A percentile compares a stretch with the other conserved stretches of the same genome.
These are phyloP conservation scores for Cyprinodon brontotheroides DNA, from an alignment of 2,113 vertebrate species.

Conservation along the genomic window DNA sequence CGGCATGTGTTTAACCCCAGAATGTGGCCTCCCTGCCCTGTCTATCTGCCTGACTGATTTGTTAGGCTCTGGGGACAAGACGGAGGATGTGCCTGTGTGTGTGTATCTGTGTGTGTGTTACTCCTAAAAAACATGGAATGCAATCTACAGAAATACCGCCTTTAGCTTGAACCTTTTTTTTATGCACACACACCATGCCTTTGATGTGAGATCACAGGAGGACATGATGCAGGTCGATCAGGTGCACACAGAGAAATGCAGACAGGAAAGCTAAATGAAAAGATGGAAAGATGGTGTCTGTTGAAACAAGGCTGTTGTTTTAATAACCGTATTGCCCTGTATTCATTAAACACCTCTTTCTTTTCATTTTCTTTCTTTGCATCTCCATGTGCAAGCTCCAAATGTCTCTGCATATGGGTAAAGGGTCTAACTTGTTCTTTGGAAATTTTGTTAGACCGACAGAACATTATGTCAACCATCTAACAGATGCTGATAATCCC, in stretches of 20 bases:
- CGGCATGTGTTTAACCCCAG: constrained; percentile 74
- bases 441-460: constrained; percentile 39
- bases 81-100: constrained; percentile 38
- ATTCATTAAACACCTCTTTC: constrained; percentile 47
- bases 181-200: constrained; percentile 35
- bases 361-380: constrained; percentile 6
- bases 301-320: constrained; percentile 57
- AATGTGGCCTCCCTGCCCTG: constrained; percentile 72
- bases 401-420: constrained; percentile 10
- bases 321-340: constrained; percentile 48
- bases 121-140: constrained; percentile 40
- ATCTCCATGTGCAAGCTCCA: constrained; percentile 11
- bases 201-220: constrained; percentile 80
- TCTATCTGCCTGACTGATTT: constrained; percentile 75
- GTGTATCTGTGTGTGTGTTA: constrained; percentile 5
- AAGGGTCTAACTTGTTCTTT: constrained; percentile 25
- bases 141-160: constrained; percentile 51
- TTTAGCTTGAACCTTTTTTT: constrained; percentile 24
- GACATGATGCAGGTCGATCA: constrained; percentile 72
- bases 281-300: constrained; percentile 31
- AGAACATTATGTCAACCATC: constrained; percentile 38
- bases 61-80: constrained; percentile 65
- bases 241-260: constrained; percentile 50
- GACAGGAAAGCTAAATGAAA: constrained; percentile 28
- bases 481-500: constrained; percentile 69